Conservation (phyloP, 2,113 vertebrate species). For the Nothoprocta perdicaria region DNA sequence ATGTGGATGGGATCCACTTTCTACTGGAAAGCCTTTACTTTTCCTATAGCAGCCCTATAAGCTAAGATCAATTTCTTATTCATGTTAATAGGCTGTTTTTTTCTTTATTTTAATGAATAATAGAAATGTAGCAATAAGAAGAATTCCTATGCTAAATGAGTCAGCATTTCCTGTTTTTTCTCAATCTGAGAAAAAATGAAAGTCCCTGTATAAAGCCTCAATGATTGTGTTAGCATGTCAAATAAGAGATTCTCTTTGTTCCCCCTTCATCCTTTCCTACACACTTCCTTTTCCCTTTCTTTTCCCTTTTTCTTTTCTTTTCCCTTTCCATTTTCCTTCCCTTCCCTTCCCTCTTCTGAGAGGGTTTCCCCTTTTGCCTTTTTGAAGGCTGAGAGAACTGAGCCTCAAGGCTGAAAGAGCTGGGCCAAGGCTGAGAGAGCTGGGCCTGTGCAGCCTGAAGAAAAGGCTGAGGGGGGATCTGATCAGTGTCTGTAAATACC, state of each 20-base stretch:
- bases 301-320: no score
- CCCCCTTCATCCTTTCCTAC: background rate
- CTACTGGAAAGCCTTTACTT: background rate
- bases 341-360: background rate
- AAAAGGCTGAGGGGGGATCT: no score
- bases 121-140: background rate
- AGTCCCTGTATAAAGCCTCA: background rate
- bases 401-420: no score
- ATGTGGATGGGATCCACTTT: accelerated
- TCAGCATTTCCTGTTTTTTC: background rate
- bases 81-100: background rate
- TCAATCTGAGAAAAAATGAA: background rate
- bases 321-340: no score
- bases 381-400: no score
- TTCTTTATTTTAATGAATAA: background rate
- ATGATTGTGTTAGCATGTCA: background rate
- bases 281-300: background rate
- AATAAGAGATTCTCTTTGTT: background rate
- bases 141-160: background rate
- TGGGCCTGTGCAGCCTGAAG: no score
- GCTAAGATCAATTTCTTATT: background rate
- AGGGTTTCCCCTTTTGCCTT: no score
- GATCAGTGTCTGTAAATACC: no score
- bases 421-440: no score
- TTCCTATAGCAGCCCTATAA: background rate